A percentile compares a stretch with the other conserved stretches of the same genome.
Evolutionary conservation across 2,113 vertebrate species (phyloP).

Genomic region (Malurus cyaneus): DNA sequence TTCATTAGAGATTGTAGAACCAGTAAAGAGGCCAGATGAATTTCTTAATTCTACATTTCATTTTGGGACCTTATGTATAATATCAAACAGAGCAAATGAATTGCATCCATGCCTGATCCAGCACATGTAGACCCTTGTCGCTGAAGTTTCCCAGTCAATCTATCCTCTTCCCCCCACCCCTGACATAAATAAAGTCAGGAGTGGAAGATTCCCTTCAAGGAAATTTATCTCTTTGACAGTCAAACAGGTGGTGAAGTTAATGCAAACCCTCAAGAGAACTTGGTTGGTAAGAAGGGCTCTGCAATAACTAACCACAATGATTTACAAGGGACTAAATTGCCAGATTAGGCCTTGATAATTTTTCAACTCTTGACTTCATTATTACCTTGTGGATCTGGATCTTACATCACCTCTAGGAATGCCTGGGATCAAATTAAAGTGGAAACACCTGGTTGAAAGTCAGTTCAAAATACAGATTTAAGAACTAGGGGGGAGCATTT

Average conservation of each 20-base stretch:
- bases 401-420: slow-evolving; percentile 68
- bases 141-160: slow-evolving; percentile 54
- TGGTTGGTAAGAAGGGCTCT: slow-evolving; percentile 57
- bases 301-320: slow-evolving; percentile 63
- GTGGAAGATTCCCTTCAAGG: slow-evolving; percentile 59
- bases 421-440: slow-evolving; percentile 70
- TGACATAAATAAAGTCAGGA: slow-evolving; percentile 44
- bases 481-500: slow-evolving; percentile 1
- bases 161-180: background rate
- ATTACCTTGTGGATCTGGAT: slow-evolving; percentile 70
- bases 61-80: slow-evolving; percentile 14
- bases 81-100: slow-evolving; percentile 19
- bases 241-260: slow-evolving; percentile 66
- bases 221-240: slow-evolving; percentile 69
- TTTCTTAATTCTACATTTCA: background rate
- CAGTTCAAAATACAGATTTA: slow-evolving; percentile 46
- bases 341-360: slow-evolving; percentile 71
- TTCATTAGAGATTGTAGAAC: background rate
- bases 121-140: background rate
- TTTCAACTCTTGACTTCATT: slow-evolving; percentile 72
- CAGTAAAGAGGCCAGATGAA: background rate
- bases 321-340: slow-evolving; percentile 69
- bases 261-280: slow-evolving; percentile 45
- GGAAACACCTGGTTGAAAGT: slow-evolving; percentile 68
- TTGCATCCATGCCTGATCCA: background rate